Evolutionary conservation across 2,888 invertebrate genomes (phyloP).

Genomic region (Ectropis crepuscularia): DNA sequence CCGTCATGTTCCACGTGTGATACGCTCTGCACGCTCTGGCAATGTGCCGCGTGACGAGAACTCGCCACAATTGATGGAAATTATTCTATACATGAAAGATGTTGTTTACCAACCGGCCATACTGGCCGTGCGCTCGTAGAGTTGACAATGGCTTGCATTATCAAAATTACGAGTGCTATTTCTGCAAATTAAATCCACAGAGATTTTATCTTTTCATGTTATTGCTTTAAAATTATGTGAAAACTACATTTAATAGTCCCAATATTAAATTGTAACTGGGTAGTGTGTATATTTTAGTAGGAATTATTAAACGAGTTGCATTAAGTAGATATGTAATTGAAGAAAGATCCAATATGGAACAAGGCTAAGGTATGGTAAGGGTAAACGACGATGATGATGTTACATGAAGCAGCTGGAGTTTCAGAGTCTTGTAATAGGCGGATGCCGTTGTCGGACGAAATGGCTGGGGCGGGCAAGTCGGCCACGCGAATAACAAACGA

Average conservation of each 20-base stretch:
- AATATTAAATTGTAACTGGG: no score
- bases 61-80: constrained; percentile 61
- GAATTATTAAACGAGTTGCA: no score
- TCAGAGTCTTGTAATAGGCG: constrained; percentile 38
- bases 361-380: no score
- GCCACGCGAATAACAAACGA: constrained; percentile 81
- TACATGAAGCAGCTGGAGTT: constrained; percentile 16
- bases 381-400: no score
- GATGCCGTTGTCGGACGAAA: constrained; percentile 53
- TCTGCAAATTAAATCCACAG: no score
- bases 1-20: constrained; percentile 73
- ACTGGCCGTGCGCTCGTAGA: constrained; percentile 10
- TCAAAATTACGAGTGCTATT: no score
- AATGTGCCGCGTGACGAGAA: constrained; percentile 74
- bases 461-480: constrained; percentile 60
- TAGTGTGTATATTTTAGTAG: no score
- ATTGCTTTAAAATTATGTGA: no score
- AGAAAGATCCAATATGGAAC: no score
- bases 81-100: constrained; percentile 49
- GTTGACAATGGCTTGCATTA: neutral
- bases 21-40: constrained; percentile 69
- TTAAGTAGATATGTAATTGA: no score
- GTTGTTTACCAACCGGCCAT: constrained; percentile 41
- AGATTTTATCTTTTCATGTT: no score
- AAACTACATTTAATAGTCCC: no score